Percentiles rank a stretch among this genome's conserved stretches.
Evolutionary conservation across 2,888 invertebrate genomes (phyloP).

Genomic region (Syrphus vitripennis): DNA sequence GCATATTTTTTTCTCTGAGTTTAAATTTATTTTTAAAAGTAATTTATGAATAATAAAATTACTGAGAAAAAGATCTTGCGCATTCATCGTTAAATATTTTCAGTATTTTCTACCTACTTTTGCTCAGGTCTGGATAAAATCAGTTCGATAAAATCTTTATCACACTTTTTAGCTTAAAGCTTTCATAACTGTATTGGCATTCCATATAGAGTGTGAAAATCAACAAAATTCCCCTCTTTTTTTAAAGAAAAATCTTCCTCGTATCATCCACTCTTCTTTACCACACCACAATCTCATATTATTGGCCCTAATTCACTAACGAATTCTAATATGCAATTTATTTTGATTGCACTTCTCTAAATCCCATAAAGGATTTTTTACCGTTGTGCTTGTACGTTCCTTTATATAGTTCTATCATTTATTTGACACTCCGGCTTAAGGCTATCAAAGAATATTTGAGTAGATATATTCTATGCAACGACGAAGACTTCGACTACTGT

Average conservation of each 20-base stretch:
- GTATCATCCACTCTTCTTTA: background rate
- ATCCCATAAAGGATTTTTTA: conserved; percentile 32
- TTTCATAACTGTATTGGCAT: too few species aligned
- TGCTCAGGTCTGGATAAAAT: too few species aligned
- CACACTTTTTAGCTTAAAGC: too few species aligned
- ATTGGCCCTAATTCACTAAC: conserved; percentile 21
- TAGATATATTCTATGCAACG: conserved; percentile 19
- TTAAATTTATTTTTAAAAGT: too few species aligned
- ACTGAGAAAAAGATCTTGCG: too few species aligned
- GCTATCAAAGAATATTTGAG: conserved; percentile 46
- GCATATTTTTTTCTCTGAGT: too few species aligned
- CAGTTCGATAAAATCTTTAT: too few species aligned
- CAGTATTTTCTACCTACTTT: too few species aligned
- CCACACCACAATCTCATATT: background rate
- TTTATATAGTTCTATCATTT: background rate
- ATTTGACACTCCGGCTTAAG: conserved; percentile 20
- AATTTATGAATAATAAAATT: too few species aligned
- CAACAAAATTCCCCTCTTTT: background rate
- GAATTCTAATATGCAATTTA: conserved; percentile 55
- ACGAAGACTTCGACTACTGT: conserved; percentile 22
- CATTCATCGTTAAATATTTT: too few species aligned
- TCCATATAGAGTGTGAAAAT: background rate
- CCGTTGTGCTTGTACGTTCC: background rate
- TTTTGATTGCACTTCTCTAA: conserved; percentile 53
- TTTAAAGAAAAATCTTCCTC: background rate